These are phyloP conservation scores for Orthosia gothica DNA, from an alignment of 2,888 invertebrate genomes.

Conservation along the genomic window DNA sequence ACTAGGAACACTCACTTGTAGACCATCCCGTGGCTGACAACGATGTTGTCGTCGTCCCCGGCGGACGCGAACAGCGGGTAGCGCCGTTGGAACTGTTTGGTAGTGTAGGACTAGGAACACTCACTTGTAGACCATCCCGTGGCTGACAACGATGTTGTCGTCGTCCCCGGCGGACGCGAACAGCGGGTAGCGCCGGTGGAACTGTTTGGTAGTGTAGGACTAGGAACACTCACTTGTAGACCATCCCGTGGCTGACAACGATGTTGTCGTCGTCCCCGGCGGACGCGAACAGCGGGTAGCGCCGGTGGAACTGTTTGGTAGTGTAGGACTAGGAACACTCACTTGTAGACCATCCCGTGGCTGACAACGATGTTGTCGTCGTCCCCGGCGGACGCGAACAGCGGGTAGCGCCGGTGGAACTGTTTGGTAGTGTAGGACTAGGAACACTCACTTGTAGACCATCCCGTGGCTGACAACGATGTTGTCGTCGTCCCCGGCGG, in stretches of 20 bases:
- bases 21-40: constrained; percentile 99
- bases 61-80: constrained; percentile 99
- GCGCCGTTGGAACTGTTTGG: constrained; percentile 97
- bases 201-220: too few relatives aligned
- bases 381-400: constrained; percentile 99
- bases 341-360: constrained; percentile 99
- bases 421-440: too few relatives aligned
- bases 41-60: constrained; percentile 97
- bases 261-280: constrained; percentile 98
- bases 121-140: constrained; percentile 99
- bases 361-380: constrained; percentile 97
- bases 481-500: constrained; percentile 98
- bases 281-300: constrained; percentile 99
- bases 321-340: too few relatives aligned
- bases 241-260: constrained; percentile 99
- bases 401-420: constrained; percentile 98
- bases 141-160: constrained; percentile 97
- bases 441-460: constrained; percentile 98
- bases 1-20: constrained; percentile 98
- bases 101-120: too few relatives aligned
- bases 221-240: constrained; percentile 98
- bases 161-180: constrained; percentile 99
- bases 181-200: constrained; percentile 98
- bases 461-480: constrained; percentile 99
- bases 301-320: constrained; percentile 98